Evolutionary conservation across 30 jellyfish, hydroid and myxozoan genomes (phyloP).

Genomic region (Rhopilema esculentum): DNA sequence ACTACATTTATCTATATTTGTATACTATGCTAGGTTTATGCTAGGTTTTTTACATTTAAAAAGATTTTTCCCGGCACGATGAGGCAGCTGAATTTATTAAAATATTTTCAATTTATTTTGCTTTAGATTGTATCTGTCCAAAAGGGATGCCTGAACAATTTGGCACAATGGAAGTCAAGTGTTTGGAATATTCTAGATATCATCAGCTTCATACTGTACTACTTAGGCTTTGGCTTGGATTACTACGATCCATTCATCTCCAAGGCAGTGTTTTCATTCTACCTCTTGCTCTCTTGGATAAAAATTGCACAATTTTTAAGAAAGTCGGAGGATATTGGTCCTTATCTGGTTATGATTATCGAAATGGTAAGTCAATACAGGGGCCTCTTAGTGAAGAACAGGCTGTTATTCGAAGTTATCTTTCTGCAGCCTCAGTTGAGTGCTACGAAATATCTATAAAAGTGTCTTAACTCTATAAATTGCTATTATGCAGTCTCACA

Average conservation of each 20-base stretch:
- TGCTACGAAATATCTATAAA: no score
- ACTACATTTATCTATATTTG: no score
- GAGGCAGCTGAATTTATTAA: neutral
- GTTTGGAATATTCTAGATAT: constrained; percentile 64
- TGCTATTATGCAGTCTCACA: no score
- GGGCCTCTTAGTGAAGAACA: no score
- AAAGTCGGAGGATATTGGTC: constrained; percentile 39
- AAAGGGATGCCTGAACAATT: neutral
- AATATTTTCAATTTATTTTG: neutral
- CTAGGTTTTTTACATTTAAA: no score
- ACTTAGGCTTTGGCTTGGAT: constrained; percentile 42
- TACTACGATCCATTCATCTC: neutral
- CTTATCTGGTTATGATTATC: constrained; percentile 65
- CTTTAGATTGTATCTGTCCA: constrained; percentile 37
- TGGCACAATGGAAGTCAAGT: constrained; percentile 44
- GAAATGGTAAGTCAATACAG: constrained; percentile 55
- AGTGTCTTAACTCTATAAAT: no score
- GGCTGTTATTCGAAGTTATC: no score
- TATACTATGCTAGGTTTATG: no score
- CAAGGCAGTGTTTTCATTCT: constrained; percentile 18
- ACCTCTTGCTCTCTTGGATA: constrained; percentile 39
- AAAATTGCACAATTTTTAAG: constrained; percentile 48
- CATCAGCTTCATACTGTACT: constrained; percentile 17
- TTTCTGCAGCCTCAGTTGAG: no score
- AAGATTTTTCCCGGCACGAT: neutral